Evolutionary conservation across 1,140 invertebrate species (phyloP), one percentile per base, ranked within the genome.

Genomic region (Diorhabda carinulata): DNA sequence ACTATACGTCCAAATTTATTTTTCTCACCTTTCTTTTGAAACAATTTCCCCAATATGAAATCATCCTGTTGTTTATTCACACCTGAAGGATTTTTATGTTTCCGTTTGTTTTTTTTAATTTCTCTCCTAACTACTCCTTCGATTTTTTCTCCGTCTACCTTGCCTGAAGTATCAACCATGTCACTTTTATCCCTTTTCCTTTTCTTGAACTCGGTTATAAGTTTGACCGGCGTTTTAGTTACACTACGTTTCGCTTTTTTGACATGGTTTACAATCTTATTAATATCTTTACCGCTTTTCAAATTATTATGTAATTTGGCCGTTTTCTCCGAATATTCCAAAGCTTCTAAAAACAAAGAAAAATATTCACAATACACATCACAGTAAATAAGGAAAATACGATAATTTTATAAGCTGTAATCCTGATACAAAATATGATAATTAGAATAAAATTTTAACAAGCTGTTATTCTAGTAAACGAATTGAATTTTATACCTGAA

Each of bases 31-130:
- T 79, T 83, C 77, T 85, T 86, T 57, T 83, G 81, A 82, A 87
- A 87, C 44, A 87, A 76, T 79, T 86, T 86, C 69, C 82, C 83
- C 73, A 87, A 79, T 61, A 87, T 83, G 79, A 85, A 86, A 77
- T 86, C 81, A 82, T 86, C 85, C 78, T 86, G 79, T 41, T 61
- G 64, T 68, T 73, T 52, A 43, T 64, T 72, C 9, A 5, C 40
- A 43, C 67, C 63, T 44, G 40, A 42, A 58, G 65, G 45, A 43
- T 68, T 41, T 74, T 69, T 62, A 45, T 47, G 56, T 43, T 70
- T 67, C 67, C 71, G 60, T 57, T 75, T 64, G 40, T 64, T 59
- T 62, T 77, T 76, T 61, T 77, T 78, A 43, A 68, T 69, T 73
- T 81, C 78, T 8, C 61, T 67, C 73, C 79, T 81, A 1, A 81